Conservation (phyloP, 2,113 vertebrate species). For the Xyrauchen texanus region DNA sequence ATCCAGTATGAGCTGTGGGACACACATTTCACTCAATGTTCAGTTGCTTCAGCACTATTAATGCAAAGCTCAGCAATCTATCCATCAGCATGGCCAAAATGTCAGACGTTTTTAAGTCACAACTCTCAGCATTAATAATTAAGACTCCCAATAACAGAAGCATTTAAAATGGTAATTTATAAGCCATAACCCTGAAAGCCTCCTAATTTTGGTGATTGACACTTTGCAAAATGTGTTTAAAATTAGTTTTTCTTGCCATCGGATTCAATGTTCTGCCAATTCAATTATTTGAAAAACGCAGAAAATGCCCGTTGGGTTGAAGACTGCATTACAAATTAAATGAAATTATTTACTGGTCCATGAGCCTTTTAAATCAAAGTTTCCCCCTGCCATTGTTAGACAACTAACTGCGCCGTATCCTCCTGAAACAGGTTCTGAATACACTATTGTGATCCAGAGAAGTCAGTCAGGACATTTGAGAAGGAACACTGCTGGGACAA, state of each 20-base stretch:
- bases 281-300: background rate
- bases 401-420: constrained; percentile 1
- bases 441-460: background rate
- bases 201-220: constrained; percentile 49
- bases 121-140: constrained; percentile 64
- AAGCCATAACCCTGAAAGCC: constrained; percentile 31
- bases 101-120: background rate
- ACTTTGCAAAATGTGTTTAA: constrained; percentile 52
- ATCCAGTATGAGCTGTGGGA: constrained; percentile 63
- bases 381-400: background rate
- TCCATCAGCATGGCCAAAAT: constrained; percentile 62
- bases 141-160: constrained; percentile 64
- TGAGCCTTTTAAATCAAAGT: too few relatives aligned
- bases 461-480: background rate
- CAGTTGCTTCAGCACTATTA: constrained; percentile 67
- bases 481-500: background rate
- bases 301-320: too few relatives aligned
- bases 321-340: too few relatives aligned
- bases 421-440: background rate
- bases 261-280: constrained; percentile 17
- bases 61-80: constrained; percentile 75
- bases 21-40: constrained; percentile 71
- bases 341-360: too few relatives aligned
- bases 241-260: constrained; percentile 47
- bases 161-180: constrained; percentile 62